phyloP scores from a whole-genome alignment of 1,140 invertebrate species.

The Rhagoletis zephyria region DNA sequence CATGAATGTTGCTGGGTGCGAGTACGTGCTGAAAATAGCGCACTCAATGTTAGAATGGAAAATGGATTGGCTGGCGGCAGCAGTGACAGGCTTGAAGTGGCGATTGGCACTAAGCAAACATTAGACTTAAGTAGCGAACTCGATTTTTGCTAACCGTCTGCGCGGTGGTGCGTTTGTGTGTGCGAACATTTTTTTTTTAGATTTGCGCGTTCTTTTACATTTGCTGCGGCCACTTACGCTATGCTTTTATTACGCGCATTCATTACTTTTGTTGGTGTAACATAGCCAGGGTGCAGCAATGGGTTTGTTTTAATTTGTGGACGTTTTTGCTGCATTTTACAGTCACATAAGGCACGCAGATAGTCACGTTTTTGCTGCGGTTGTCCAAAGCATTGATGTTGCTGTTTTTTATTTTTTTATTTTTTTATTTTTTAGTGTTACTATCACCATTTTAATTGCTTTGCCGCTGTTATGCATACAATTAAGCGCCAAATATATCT shows the following conservation, averaged over 20 bases:
- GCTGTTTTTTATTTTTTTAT: not conserved
- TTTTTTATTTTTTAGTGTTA: not conserved
- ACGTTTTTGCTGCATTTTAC: not conserved
- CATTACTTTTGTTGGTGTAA: not conserved
- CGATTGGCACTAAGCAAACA: not conserved
- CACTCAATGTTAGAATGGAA: not conserved
- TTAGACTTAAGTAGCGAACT: constrained; percentile 54
- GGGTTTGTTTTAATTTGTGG: not conserved
- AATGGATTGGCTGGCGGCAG: constrained; percentile 1
- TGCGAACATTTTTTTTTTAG: not conserved
- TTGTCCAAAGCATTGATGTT: not conserved
- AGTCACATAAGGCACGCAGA: not conserved
- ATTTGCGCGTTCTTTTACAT: not conserved
- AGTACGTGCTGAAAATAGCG: constrained; percentile 39
- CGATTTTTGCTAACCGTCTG: not conserved
- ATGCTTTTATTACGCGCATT: not conserved
- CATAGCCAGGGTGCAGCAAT: not conserved
- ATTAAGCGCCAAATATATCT: not conserved
- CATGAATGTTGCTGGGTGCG: not conserved
- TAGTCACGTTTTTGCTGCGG: constrained; percentile 34
- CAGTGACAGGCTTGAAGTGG: not conserved
- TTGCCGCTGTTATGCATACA: not conserved
- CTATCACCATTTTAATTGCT: constrained; percentile 5
- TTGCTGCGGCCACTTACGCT: not conserved
- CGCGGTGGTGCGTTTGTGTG: too few relatives aligned